phyloP scores from a whole-genome alignment of 2,888 invertebrate genomes.

The Ligdia adustata region DNA sequence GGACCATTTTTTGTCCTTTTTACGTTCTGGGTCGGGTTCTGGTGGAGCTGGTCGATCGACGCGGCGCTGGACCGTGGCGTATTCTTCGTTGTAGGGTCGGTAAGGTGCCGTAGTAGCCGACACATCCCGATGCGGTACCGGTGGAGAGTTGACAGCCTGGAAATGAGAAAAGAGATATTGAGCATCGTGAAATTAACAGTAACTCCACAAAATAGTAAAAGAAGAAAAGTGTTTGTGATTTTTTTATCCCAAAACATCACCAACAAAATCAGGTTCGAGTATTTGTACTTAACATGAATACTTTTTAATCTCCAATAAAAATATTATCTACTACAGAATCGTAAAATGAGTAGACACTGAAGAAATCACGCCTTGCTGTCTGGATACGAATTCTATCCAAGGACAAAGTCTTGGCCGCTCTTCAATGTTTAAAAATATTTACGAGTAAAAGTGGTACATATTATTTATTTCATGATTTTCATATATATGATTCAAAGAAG shows the following conservation, averaged over 20 bases:
- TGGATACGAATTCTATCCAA: constrained; percentile 58
- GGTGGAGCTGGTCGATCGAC: constrained; percentile 60
- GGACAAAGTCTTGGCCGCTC: constrained; percentile 61
- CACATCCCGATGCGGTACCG: constrained; percentile 74
- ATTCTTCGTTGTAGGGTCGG: constrained; percentile 73
- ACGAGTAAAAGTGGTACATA: constrained; percentile 43
- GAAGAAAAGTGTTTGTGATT: too few relatives aligned
- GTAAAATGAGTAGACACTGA: constrained; percentile 20
- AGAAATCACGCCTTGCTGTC: constrained; percentile 61
- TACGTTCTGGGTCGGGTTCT: constrained; percentile 70
- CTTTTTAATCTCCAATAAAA: constrained; percentile 4
- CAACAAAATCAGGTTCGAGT: too few relatives aligned
- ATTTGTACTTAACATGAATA: too few relatives aligned
- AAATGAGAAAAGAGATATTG: constrained; percentile 48
- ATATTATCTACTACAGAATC: constrained; percentile 3
- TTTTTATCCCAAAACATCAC: too few relatives aligned
- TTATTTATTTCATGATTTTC: constrained; percentile 32
- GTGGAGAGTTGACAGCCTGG: constrained; percentile 81
- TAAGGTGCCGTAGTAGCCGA: constrained; percentile 55
- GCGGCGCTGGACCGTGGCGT: constrained; percentile 64
- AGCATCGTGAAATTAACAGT: not conserved
- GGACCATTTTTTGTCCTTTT: constrained; percentile 91
- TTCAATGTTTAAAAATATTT: constrained; percentile 58
- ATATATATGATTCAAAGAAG: constrained; percentile 9
- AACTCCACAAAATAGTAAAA: too few relatives aligned